Evolutionary conservation across 2,888 invertebrate genomes (phyloP), one percentile per base, ranked within the genome.

Genomic region (Hemithea aestivaria): DNA sequence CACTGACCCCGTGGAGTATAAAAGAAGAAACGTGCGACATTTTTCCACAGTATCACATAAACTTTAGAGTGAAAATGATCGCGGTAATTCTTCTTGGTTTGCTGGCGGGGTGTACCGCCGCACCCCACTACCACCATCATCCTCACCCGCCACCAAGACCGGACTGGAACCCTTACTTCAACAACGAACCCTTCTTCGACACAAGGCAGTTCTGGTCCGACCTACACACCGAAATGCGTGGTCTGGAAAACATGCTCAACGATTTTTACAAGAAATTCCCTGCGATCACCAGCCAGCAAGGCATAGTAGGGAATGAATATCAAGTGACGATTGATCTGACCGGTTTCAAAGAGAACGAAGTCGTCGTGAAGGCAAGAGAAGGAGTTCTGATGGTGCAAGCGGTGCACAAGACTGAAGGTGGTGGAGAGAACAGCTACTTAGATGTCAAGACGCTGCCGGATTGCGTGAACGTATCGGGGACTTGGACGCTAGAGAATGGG

Each of bases 121-220:
- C n/a, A n/a, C n/a, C n/a, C 2, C 10, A 10, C 16, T 5, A 16
- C 5, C 16, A 16, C 5, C 5, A 16, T 16, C 16, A 4, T 16
- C 16, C 16, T 5, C 3, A 16, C 3, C 16, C 3, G 16, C 16
- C 16, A 5, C 16, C n/a, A n/a, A n/a, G n/a, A 16, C 16, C 5
- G n/a, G n/a, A 16, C 16, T 16, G 16, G 16, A 5, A 2, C 2
- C 16, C 16, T 2, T 16, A 16, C 16, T 16, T 16, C 16, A 16
- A 16, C 5, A 5, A 16, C 2, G 16, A 16, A 16, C 16, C 16
- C 16, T 4, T 16, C 16, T 16, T 72, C 66, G 24, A 45, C 46
- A 56, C 40, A 35, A 16, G 16, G 5, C 16, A 16, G 2, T 69
- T 69, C 64, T 73, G 51, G 67, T 69, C 49, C 53, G 48, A 33